These are phyloP conservation scores for Pandion haliaetus DNA, from an alignment of 2,113 vertebrate genomes.

Conservation along the genomic window DNA sequence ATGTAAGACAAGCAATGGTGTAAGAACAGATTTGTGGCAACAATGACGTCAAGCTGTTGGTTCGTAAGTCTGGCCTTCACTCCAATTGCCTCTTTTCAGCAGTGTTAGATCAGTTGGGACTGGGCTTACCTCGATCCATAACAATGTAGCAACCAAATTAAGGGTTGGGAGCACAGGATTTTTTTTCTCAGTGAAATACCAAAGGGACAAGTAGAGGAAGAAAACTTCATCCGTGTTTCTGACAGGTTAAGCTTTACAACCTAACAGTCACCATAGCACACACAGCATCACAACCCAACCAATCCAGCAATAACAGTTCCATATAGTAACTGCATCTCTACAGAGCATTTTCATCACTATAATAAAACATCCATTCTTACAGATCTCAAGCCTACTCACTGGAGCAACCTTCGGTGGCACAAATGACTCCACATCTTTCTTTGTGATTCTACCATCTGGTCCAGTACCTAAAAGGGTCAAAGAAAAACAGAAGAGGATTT, in stretches of 20 bases:
- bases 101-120: neutral
- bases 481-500: neutral
- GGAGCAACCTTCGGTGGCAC: slow-evolving; percentile 85
- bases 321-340: neutral
- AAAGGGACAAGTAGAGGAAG: neutral
- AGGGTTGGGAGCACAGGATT: neutral
- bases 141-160: neutral
- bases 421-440: slow-evolving; percentile 92
- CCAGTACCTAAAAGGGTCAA: slow-evolving; percentile 80
- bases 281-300: neutral
- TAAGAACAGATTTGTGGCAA: neutral
- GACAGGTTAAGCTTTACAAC: neutral
- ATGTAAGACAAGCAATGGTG: neutral
- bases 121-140: neutral
- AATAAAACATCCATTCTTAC: neutral
- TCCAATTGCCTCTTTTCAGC: neutral
- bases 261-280: neutral
- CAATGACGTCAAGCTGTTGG: neutral
- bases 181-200: neutral
- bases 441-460: slow-evolving; percentile 92
- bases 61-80: neutral
- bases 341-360: neutral
- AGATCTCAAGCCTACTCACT: slow-evolving; percentile 75
- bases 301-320: neutral
- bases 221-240: neutral